Conservation (phyloP, 30 jellyfish, hydroid and myxozoan genomes). For the Aurelia aurita region DNA sequence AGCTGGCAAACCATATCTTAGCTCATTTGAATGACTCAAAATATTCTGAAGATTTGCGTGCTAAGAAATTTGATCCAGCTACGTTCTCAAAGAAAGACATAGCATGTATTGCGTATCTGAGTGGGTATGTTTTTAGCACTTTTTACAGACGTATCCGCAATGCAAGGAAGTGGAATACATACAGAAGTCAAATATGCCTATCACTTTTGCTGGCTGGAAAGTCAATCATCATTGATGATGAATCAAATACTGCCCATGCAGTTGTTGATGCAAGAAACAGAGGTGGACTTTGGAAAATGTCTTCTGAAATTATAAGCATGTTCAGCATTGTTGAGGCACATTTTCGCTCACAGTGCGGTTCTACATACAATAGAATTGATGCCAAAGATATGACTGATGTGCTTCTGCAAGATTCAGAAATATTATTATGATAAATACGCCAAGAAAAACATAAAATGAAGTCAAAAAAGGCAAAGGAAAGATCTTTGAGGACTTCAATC, state of each 20-base stretch:
- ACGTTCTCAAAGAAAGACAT: too few species aligned
- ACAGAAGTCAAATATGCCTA: not conserved
- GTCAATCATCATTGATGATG: not conserved
- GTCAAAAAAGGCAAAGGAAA: not conserved
- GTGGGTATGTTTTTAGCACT: too few species aligned
- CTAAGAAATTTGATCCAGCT: too few species aligned
- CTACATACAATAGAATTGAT: too few species aligned
- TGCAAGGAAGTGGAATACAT: not conserved
- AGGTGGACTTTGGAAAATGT: not conserved
- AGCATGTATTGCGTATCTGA: too few species aligned
- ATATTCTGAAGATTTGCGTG: too few species aligned
- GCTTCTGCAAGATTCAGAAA: not conserved
- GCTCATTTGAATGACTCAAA: conserved; percentile 41
- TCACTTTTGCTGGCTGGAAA: not conserved
- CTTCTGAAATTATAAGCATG: not conserved
- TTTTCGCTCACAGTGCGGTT: not conserved
- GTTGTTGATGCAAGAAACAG: not conserved
- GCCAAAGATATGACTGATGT: not conserved
- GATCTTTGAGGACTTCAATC: conserved; percentile 27
- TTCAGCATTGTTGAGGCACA: not conserved
- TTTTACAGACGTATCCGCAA: too few species aligned
- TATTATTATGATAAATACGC: conserved; percentile 21
- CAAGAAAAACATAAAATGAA: conserved; percentile 9
- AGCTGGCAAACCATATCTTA: conserved; percentile 53
- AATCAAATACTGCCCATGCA: not conserved